Evolutionary conservation across 2,888 invertebrate species (phyloP).

Genomic region (Xanthorhoe designata): DNA sequence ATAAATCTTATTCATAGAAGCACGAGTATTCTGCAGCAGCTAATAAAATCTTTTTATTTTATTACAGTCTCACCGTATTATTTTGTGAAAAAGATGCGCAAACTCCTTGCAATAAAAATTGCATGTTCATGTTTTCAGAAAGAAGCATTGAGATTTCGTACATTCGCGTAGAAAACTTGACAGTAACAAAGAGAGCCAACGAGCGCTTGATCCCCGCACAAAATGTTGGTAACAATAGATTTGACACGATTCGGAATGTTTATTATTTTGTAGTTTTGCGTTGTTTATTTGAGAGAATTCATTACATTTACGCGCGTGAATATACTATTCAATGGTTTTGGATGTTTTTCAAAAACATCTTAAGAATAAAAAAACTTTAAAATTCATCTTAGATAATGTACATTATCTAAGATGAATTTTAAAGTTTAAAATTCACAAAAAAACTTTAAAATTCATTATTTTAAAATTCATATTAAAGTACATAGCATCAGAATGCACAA

Average conservation of each 20-base stretch:
- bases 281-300: slow-evolving; percentile 32
- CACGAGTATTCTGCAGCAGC: background rate
- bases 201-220: slow-evolving; percentile 34
- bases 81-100: slow-evolving; percentile 7
- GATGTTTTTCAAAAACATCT: background rate
- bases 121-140: slow-evolving; percentile 21
- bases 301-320: slow-evolving; percentile 27
- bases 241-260: slow-evolving; percentile 42
- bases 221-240: slow-evolving; percentile 40
- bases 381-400: too few species aligned
- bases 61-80: background rate
- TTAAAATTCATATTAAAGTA: too few species aligned
- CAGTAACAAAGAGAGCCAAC: slow-evolving; percentile 41
- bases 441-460: too few species aligned
- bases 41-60: background rate
- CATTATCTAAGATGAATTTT: too few species aligned
- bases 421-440: too few species aligned
- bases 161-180: slow-evolving; percentile 37
- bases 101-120: slow-evolving; percentile 12
- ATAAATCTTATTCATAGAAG: background rate
- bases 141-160: slow-evolving; percentile 30
- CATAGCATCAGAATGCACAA: too few species aligned
- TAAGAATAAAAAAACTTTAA: too few species aligned
- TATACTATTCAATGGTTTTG: too few species aligned
- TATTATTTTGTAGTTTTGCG: slow-evolving; percentile 32